Evolutionary conservation across 2,113 vertebrate species (phyloP), one percentile per base, ranked within the genome.

Genomic region (Lophochroa leadbeateri): DNA sequence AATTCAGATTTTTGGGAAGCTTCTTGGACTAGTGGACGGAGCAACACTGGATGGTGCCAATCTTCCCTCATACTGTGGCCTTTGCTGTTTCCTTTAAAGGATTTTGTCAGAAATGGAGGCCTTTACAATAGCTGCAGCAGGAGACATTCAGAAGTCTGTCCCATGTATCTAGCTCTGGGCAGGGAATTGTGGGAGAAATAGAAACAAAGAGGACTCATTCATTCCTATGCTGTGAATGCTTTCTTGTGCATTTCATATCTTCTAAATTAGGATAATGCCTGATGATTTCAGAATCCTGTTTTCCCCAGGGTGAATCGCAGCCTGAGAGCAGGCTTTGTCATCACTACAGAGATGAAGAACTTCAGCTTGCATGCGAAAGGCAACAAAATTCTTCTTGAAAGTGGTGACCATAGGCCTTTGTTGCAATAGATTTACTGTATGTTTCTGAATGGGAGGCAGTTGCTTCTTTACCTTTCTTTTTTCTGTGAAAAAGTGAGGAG

Each of bases 1-100:
- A 65, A 94, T 82, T 88, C 96, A 96, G 92, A 92, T 92, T 96
- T 95, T 95, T 96, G 92, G 90, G 94, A 94, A 86, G 90, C 60
- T 24, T 92, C 77, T 91, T 88, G 88, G 85, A 80, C 5, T 86
- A 33, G 61, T 23, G 88, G 88, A 93, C 6, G 31, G 86, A 90
- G 86, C 60, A 84, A 28, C 14, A 2, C 20, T 49, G 72, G 55
- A 44, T 37, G 58, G 64, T 94, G 95, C 93, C 95, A 96, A 21
- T 33, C 80, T 83, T 92, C 27, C 61, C 65, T 75, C n/a, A 11
- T 1, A 13, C 57, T 49, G 93, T 24, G 82, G 85, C 69, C 72
- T 81, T 79, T 1, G 4, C 74, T 68, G 37, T 29, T 94, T 76
- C 77, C 88, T 93, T 92, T 91, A 94, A 90, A 88, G 94, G 86